Conservation (phyloP, 2,797 vertebrate species). For the Ciconia nigra region DNA sequence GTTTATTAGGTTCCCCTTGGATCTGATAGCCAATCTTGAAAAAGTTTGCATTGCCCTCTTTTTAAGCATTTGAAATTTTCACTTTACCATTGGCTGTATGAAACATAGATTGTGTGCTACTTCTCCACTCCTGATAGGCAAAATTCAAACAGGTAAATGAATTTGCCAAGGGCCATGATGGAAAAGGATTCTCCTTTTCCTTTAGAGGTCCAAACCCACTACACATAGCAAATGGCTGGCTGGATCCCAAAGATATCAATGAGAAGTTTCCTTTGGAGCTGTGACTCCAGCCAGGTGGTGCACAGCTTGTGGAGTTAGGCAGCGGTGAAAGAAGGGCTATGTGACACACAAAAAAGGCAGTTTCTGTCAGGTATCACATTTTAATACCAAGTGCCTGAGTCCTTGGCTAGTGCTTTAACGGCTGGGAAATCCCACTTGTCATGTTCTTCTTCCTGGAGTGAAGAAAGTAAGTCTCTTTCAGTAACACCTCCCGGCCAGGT, state of each 20-base stretch:
- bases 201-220: not conserved
- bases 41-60: not conserved
- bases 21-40: not conserved
- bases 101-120: not conserved
- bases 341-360: accelerated
- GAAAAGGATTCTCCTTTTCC: not conserved
- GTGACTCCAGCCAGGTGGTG: not conserved
- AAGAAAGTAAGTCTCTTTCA: not conserved
- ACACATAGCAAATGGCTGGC: not conserved
- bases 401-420: not conserved
- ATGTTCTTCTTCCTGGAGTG: not conserved
- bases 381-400: not conserved
- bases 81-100: not conserved
- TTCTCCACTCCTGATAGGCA: not conserved
- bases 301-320: not conserved
- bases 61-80: not conserved
- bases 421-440: not conserved
- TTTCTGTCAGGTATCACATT: not conserved
- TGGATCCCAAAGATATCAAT: not conserved
- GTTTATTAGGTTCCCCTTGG: not conserved
- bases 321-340: not conserved
- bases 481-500: not conserved
- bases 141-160: not conserved
- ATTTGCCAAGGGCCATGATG: not conserved
- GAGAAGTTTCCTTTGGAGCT: accelerated